Evolutionary conservation across 2,888 invertebrate species (phyloP), one percentile per base, ranked within the genome.

Genomic region (Dendrolimus houi): DNA sequence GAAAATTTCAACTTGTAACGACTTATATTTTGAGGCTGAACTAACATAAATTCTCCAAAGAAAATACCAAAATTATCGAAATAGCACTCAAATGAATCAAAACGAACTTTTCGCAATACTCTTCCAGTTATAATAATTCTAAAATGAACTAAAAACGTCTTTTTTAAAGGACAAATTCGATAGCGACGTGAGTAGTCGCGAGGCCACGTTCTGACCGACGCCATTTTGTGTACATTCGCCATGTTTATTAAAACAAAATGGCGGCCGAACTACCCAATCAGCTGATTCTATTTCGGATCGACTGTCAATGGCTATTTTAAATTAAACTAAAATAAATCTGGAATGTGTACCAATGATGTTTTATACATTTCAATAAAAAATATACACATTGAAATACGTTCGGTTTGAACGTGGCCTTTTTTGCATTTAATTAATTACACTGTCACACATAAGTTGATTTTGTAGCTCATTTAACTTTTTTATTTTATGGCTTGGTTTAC

Each of bases 261-360:
- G 85, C 82, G 79, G 79, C 77, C 84, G 84, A 85, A 84, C 85
- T 83, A 82, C 67, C 85, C 87, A 81, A 81, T 75, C 86, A 71
- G 81, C 82, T 65, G 79, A 77, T 86, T 87, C 83, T 69, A 68
- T 63, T 59, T 57, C 60, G 84, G 85, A 87, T 79, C 82, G 67
- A 79, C 79, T 78, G 85, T 67, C 68, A 72, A 75, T 84, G 85
- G 85, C 29, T 76, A 70, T 72, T 17, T 64, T 67, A 69, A 29
- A 29, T 63, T 64, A 66, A 69, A 47, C 47, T 10, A 29, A 64
- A 62, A 70, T 66, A 79, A 81, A 81, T 80, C 68, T 59, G 77
- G 79, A 86, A 87, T 87, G 86, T 81, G 68, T 71, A 77, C 76
- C 82, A 85, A 86, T 87, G 87, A 71, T 60, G 80, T 70, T 70